Evolutionary conservation across 2,113 vertebrate species (phyloP).

Genomic region (Ariopsis seemanni): DNA sequence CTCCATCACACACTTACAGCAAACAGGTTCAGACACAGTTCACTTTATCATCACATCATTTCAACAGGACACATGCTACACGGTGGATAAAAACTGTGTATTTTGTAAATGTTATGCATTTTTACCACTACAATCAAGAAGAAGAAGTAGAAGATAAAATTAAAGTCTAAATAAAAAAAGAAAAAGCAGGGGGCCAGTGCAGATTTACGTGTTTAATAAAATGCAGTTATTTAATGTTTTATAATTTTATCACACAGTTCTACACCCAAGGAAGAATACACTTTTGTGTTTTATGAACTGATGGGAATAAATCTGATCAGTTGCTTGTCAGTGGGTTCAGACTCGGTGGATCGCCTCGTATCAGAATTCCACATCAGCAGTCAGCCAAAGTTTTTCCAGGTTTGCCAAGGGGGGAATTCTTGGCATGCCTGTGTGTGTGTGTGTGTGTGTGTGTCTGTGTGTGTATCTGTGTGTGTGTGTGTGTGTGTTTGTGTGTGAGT

Average conservation of each 20-base stretch:
- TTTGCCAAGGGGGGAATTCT: constrained; percentile 11
- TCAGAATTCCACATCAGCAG: neutral
- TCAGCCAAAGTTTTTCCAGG: neutral
- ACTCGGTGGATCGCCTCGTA: too few relatives aligned
- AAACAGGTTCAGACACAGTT: neutral
- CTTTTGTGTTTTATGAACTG: neutral
- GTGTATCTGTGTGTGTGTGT: neutral
- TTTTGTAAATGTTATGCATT: neutral
- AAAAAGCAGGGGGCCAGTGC: neutral
- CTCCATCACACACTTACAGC: neutral
- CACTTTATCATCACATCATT: neutral
- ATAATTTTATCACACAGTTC: neutral
- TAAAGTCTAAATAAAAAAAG: neutral
- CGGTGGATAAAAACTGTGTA: neutral
- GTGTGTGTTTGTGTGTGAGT: too few relatives aligned
- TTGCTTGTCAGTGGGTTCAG: too few relatives aligned
- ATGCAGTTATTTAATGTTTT: neutral
- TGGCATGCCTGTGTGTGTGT: neutral
- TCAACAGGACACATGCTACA: neutral
- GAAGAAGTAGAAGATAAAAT: neutral
- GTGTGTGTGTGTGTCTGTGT: neutral
- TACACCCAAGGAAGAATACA: neutral
- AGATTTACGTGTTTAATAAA: neutral
- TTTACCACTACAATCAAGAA: too few relatives aligned
- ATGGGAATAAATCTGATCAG: neutral